Percentiles rank a stretch among this genome's conserved stretches.
These are phyloP conservation scores for Poecile atricapillus DNA, from an alignment of 2,113 vertebrate species.

Conservation along the genomic window DNA sequence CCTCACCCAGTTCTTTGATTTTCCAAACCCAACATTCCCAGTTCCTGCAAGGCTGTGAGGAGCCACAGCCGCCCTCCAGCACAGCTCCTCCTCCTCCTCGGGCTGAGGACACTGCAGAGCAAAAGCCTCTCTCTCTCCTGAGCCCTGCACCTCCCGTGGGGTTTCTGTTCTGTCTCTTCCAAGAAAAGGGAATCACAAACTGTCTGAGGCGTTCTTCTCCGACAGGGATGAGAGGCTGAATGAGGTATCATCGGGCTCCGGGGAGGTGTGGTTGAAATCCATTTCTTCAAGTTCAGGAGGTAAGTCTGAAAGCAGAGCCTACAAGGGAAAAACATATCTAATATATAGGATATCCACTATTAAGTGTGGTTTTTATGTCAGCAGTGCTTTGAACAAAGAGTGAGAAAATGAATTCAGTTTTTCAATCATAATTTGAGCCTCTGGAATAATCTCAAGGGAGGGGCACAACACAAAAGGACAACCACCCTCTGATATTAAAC, in stretches of 20 bases:
- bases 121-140: slow-evolving; percentile 37
- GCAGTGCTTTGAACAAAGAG: background rate
- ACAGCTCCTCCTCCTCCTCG: slow-evolving; percentile 1
- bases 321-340: background rate
- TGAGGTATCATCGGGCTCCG: slow-evolving; percentile 78
- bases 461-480: background rate
- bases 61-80: background rate
- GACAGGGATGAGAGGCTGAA: slow-evolving; percentile 88
- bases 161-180: background rate
- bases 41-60: background rate
- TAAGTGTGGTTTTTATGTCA: background rate
- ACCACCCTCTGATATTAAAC: background rate
- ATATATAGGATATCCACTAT: background rate
- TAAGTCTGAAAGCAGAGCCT: slow-evolving; percentile 94
- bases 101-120: slow-evolving; percentile 13
- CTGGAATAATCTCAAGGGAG: background rate
- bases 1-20: background rate
- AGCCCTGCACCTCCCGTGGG: background rate
- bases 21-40: background rate
- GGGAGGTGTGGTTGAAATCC: slow-evolving; percentile 79
- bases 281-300: slow-evolving; percentile 91
- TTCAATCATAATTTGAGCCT: background rate
- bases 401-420: background rate
- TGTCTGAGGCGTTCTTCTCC: slow-evolving; percentile 82
- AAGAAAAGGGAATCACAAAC: slow-evolving; percentile 67